phyloP scores from a whole-genome alignment of 2,888 invertebrate species.

The Podotricha telesiphe region DNA sequence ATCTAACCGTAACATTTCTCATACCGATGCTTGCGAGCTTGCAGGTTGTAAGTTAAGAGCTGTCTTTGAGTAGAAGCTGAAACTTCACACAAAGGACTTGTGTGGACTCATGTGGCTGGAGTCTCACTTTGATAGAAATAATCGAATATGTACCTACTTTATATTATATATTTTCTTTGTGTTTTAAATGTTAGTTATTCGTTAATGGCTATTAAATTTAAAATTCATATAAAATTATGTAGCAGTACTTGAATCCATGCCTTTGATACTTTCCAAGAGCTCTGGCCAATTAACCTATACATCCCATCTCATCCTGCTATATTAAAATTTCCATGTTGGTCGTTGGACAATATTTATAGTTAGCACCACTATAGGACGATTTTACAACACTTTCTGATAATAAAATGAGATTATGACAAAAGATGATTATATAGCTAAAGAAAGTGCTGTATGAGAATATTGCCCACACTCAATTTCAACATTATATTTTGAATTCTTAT shows the following conservation, averaged over 20 bases:
- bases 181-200: too few species aligned
- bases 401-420: too few species aligned
- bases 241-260: neutral
- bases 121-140: slow-evolving; percentile 1
- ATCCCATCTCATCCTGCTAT: neutral
- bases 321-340: neutral
- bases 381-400: too few species aligned
- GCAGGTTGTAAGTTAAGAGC: slow-evolving; percentile 15
- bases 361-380: too few species aligned
- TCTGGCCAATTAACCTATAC: neutral
- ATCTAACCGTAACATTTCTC: slow-evolving; percentile 20
- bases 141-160: neutral
- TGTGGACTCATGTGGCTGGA: slow-evolving; percentile 2
- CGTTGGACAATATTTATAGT: neutral
- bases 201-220: too few species aligned
- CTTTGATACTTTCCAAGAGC: neutral
- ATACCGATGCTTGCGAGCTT: slow-evolving; percentile 2
- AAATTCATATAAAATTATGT: too few species aligned
- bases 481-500: too few species aligned
- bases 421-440: too few species aligned
- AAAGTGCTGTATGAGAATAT: too few species aligned
- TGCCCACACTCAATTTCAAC: too few species aligned
- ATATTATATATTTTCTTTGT: neutral
- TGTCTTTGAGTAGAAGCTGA: slow-evolving; percentile 14
- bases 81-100: slow-evolving; percentile 22